Base-by-base conservation (phyloP, 2,888 invertebrate genomes). In the Lissocephala sabroskyi region DNA sequence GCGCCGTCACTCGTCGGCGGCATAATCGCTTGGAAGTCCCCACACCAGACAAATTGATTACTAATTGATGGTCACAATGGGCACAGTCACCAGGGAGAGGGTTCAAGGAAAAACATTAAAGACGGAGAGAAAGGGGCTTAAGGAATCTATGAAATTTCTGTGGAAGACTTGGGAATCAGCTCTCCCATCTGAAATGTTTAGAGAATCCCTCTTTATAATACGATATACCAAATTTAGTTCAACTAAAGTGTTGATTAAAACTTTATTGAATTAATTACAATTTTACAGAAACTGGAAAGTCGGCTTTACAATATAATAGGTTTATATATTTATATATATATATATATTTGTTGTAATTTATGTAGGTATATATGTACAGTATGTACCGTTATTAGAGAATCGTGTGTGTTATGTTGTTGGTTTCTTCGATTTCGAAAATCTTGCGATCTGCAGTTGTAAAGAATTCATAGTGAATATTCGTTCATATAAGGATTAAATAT, bases 211-310 rank as follows among this genome's bases (percentile, higher is more conserved):
- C 3, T 23, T 23, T 23, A 23, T 23, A 23, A n/a, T 23, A 23
- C 3, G 3, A 23, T 23, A 23, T 23, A 7, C 23, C 23, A 23
- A 23, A 23, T 23, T 5, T 23, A 5, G 7, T 23, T 60, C 54
- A 63, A 70, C 60, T 66, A 70, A 71, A 76, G 79, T 77, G 73
- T 79, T 77, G 70, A 79, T 73, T 77, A 78, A 78, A 78, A 78
- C 79, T 79, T 77, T 77, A 77, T 79, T 77, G 64, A 77, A 75
- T 65, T 79, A 79, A 75, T 75, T 77, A 79, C 73, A 68, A 71
- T 74, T 77, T 77, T 77, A 79, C 76, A 77, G 75, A 76, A 76
- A 79, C 68, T 75, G 76, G 78, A 77, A 79, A 76, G 73, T 77
- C 59, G 58, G 58, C 65, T 64, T 59, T 62, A 70, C 62, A 75